Base-by-base conservation (phyloP, 23 tunicate genomes). In the Styela plicata region DNA sequence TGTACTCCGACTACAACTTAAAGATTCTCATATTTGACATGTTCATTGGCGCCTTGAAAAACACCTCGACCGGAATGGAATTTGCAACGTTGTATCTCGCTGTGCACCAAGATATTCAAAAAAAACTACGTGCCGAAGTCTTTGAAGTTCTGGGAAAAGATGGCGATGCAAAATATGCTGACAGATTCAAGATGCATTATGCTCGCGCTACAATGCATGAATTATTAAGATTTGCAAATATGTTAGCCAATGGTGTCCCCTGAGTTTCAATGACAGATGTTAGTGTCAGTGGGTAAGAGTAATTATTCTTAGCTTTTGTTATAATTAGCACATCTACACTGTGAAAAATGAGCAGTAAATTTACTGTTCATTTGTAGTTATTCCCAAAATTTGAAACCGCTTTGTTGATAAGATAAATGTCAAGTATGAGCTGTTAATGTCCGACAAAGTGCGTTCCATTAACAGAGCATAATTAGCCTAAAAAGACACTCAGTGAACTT, bases 51-150 rank as follows among this genome's bases (percentile, higher is more conserved):
- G 71, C 31, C 1, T 16, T 29, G n/a, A 29, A 67, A 0, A 25
- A 27, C 0, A 22, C 22, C 19, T 25, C 71, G 22, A 29, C 31
- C 18, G 71, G 31, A 67, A 67, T 67, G 30, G 31, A 29, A 67
- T 67, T 27, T 18, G n/a, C 71, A 16, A 27, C 31, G 31, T 29
- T 67, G 16, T 67, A 25, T 24, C 22, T 67, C 0, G 71, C 71
- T 0, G 71, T 18, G n/a, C 71, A 67, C 22, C 71, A 19, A 29
- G 71, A 67, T 67, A 67, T 67, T 67, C 71, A 67, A 0, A 67
- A 29, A 1, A 67, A 29, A 29, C 1, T 67, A 19, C 71, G 22
- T 22, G 71, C 19, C 0, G 71, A 67, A 29, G 31, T 67, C 16
- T 27, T 25, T 67, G 1, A 67, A 29, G 71, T 67, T 67, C 16